These are phyloP conservation scores for Eristalinus sepulchralis DNA, from an alignment of 2,888 invertebrate species.

Conservation along the genomic window DNA sequence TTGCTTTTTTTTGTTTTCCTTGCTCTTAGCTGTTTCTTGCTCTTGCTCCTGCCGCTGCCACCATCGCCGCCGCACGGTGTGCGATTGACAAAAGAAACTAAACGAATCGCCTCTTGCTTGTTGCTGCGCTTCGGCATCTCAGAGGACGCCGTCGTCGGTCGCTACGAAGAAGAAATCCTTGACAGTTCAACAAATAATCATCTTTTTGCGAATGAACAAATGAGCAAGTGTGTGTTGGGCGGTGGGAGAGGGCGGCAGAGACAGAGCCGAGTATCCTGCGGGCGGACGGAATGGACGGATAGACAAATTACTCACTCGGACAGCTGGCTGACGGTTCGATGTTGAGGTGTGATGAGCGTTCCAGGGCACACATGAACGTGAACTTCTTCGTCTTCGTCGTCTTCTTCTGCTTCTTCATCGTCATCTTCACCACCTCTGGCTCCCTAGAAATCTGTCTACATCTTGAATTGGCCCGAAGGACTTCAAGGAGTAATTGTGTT, in stretches of 20 bases:
- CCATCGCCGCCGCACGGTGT: conserved; percentile 3
- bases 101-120: conserved; percentile 64
- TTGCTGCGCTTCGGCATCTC: conserved; percentile 41
- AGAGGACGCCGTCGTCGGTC: neutral
- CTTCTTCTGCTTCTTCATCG: neutral
- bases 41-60: conserved; percentile 28
- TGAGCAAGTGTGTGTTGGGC: conserved; percentile 21
- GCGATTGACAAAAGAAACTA: conserved; percentile 67
- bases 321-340: conserved; percentile 71
- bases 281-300: conserved; percentile 45
- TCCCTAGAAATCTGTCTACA: conserved; percentile 12
- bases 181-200: conserved; percentile 71
- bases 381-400: conserved; percentile 35
- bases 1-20: conserved; percentile 22
- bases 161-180: conserved; percentile 54
- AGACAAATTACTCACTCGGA: conserved; percentile 68
- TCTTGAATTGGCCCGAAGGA: conserved; percentile 65
- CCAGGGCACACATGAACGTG: conserved; percentile 64
- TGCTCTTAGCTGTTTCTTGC: conserved; percentile 26
- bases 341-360: conserved; percentile 69
- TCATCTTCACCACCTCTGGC: conserved; percentile 4
- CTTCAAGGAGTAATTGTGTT: conserved; percentile 35
- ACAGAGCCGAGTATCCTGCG: neutral
- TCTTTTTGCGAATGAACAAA: conserved; percentile 43
- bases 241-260: neutral